Base-by-base conservation (phyloP, 2,113 vertebrate genomes). In the Peromyscus californicus region DNA sequence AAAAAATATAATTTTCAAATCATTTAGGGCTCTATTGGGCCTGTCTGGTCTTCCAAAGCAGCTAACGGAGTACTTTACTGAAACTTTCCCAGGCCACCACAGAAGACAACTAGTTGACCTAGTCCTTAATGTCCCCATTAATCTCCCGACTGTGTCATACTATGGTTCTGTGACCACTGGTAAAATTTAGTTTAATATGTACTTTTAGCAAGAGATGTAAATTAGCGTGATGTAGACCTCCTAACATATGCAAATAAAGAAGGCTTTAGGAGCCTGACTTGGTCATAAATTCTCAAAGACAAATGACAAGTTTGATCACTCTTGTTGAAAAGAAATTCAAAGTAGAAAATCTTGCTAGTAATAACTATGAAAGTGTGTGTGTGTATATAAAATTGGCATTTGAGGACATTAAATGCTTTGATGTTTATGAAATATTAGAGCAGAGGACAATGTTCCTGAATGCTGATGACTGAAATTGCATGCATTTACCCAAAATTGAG, bases 341-440 rank as follows among this genome's bases (percentile, higher is more conserved):
- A 93, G 78, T 85, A 42, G 72, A 96, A 95, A 90, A 89, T 57
- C 90, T 8, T n/a, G 36, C 61, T 72, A 51, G 72, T 86, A 31
- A 78, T 92, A 95, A 61, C 22, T 82, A 74, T 63, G 78, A 45
- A 80, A 90, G 61, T 29, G 36, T 31, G 11, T 79, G 82, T 24
- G 74, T 42, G 26, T 42, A 5, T 92, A 16, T 72, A 7, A 51
- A 75, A 80, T n/a, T 16, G 31, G 7, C 22, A 51, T n/a, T 45
- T 48, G 21, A n/a, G 86, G 74, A 75, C 84, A 87, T 93, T 83
- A 96, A 94, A 85, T 74, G 59, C 39, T 82, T 94, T 70, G 82
- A 91, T 91, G 76, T 96, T 95, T 80, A 74, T 89, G n/a, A 88
- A 94, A 72, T 80, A 22, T 70, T 88, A 95, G 69, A 65, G 19